phyloP scores from a whole-genome alignment of 2,113 vertebrate species.

The Pteruthius melanotis region DNA sequence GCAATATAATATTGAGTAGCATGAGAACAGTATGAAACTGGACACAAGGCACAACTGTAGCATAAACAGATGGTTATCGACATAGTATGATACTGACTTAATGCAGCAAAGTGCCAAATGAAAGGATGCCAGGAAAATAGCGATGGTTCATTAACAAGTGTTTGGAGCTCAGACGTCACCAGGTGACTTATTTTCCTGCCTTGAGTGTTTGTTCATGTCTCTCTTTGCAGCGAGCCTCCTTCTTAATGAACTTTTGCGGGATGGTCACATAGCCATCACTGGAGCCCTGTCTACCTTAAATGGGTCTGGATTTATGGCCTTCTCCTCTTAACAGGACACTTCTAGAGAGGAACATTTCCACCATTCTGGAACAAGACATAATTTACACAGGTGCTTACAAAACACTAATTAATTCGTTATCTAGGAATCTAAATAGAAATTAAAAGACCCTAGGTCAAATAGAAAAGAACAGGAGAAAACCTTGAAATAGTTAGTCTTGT shows the following conservation, averaged over 20 bases:
- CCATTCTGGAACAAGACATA: background rate
- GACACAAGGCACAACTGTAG: background rate
- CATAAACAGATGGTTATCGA: background rate
- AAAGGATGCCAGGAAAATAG: background rate
- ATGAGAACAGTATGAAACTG: constrained; percentile 1
- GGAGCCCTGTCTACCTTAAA: background rate
- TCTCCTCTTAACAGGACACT: background rate
- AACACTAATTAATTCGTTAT: background rate
- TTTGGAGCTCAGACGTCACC: background rate
- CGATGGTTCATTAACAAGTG: background rate
- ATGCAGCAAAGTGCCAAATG: background rate
- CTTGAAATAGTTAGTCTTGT: background rate
- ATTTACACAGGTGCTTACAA: background rate
- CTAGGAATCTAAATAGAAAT: background rate
- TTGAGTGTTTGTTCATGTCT: background rate
- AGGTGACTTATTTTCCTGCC: background rate
- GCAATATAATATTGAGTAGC: background rate
- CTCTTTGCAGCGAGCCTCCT: background rate
- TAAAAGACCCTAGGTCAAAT: background rate
- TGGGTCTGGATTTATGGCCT: background rate
- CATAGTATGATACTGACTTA: background rate
- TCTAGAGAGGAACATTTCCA: background rate
- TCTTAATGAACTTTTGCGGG: background rate
- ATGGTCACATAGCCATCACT: background rate
- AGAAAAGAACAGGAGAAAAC: background rate